Percentiles rank a stretch among this genome's conserved stretches.
Conservation (phyloP, 2,797 vertebrate genomes). For the Phataginus tetradactyla region DNA sequence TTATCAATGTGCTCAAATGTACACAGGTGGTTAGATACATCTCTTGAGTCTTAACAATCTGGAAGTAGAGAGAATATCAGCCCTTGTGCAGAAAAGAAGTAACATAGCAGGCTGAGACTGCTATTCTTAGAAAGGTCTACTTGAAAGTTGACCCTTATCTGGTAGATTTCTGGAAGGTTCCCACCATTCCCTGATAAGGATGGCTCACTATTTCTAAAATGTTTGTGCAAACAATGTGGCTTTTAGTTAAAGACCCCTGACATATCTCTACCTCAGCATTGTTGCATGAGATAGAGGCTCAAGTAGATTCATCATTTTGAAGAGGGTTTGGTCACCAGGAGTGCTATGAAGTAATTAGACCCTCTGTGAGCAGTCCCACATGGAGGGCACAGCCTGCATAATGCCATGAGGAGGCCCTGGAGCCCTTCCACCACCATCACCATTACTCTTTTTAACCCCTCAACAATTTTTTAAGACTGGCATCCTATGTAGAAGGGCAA, state of each 20-base stretch:
- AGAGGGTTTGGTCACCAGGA: background rate
- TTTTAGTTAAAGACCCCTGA: background rate
- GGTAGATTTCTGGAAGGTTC: background rate
- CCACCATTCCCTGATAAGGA: background rate
- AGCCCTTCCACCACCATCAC: fast-evolving
- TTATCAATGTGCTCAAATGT: background rate
- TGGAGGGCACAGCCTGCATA: fast-evolving
- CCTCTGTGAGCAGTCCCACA: background rate
- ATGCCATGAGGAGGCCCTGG: fast-evolving
- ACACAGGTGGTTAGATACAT: background rate
- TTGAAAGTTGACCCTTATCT: background rate
- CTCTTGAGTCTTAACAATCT: background rate
- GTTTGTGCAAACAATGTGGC: background rate
- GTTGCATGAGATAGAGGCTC: background rate
- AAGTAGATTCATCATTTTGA: background rate
- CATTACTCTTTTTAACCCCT: background rate
- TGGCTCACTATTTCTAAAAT: background rate
- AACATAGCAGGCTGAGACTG: background rate
- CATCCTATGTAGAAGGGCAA: background rate
- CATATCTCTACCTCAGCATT: background rate
- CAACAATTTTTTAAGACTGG: background rate
- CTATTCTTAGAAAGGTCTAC: background rate
- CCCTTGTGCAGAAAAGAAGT: background rate
- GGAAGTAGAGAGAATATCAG: background rate
- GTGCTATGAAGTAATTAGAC: background rate